Base-by-base conservation (phyloP, 2,797 vertebrate genomes). In the Octomys mimax region DNA sequence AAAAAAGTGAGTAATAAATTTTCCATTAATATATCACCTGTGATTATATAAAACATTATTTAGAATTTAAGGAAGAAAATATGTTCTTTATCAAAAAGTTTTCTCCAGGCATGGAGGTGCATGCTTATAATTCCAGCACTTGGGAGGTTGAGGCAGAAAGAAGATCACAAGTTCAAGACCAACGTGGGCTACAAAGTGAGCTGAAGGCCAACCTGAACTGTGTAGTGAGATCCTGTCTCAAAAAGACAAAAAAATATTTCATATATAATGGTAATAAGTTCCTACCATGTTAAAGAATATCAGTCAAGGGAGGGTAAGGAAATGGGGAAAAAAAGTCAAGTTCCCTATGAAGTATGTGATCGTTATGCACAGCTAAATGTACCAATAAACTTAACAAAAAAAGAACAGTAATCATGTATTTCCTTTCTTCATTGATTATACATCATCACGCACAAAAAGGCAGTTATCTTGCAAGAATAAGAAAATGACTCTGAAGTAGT, bases 11-110 rank as follows among this genome's bases (percentile, higher is more conserved):
- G 57, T 82, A n/a, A 64, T 24, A 92, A 70, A 52, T 84, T 90
- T 75, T 42, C 28, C 16, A 24, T 59, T 89, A 90, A 82, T 24
- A 59, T 89, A 46, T 5, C 28, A 93, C 22, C 31, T 86, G 1
- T 97, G 24, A 93, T 62, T 71, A 0, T 79, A 73, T 24, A 66
- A 91, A 89, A 80, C n/a, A 75, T 87, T 36, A 78, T 94, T 94
- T 96, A 59, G 13, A 91, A 84, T 89, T 95, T 26, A 82, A 75
- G 92, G 31, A 75, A 70, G 8, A 49, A 90, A 36, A 54, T 52
- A 57, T 64, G 33, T 49, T 26, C 12, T 92, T 2, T 78, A 42
- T 96, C 91, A 73, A 94, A 87, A 77, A 78, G 16, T 87, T 94
- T 95, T 59, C 89, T 49, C 11, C 11, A 11, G 49, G 49, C 49